Base-by-base conservation (phyloP, 2,113 vertebrate species). In the Oncorhynchus clarkii region DNA sequence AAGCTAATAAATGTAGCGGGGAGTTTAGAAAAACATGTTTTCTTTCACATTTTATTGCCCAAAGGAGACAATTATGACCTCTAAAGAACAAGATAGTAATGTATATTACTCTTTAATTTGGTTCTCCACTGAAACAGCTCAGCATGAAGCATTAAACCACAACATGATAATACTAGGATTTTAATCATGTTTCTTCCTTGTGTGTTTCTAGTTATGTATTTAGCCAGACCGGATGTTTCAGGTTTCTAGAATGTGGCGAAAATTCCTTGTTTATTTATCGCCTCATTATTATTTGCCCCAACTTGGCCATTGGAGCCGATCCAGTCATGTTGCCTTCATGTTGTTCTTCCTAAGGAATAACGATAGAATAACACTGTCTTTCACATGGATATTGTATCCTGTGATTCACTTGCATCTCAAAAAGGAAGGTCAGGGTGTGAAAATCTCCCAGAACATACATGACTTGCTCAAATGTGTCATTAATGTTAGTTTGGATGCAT, bases 21-120 rank as follows among this genome's bases (percentile, higher is more conserved):
- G 39, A 39, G 39, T 39, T 39, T 39, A 39, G 39, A 39, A 39
- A 34, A 34, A 34, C 34, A 34, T 34, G 1, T 34, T 34, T 34
- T 34, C 34, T 34, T 34, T 39, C 78, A 69, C 62, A 67, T 62
- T 81, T 82, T 75, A 80, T 80, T 80, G 48, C 71, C 39, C 59
- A 64, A 51, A 71, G 16, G 76, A 77, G 20, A 64, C 1, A 62
- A 79, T n/a, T 65, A 57, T 24, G 18, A 49, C 73, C n/a, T 59
- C 71, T 1, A 70, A 70, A 77, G 78, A 80, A 60, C 7, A 60
- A 9, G 59, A 31, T 26, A 67, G 5, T 45, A 77, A 79, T 86
- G 71, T 31, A 71, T 69, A 69, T 45, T 24, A 54, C 39, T 51
- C 39, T 45, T 45, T 54, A 5, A 14, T 66, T 26, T 26, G 3